Evolutionary conservation across 2,113 vertebrate species (phyloP), one percentile per base, ranked within the genome.

Genomic region (Xenus cinereus): DNA sequence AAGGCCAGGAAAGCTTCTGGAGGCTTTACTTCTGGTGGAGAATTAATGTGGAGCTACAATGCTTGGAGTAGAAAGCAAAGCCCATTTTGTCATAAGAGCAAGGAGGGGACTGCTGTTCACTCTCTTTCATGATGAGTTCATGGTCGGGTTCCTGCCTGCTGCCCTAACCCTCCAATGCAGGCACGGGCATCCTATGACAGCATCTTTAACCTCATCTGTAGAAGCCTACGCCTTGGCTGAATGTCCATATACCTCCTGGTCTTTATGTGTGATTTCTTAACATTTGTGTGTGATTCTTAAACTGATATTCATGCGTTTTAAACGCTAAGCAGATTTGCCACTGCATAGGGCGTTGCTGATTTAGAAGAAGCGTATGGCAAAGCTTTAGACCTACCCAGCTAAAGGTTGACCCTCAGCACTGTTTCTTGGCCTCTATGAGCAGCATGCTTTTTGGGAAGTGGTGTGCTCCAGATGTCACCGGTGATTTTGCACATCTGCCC

Each of bases 151-250:
- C 18, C 60, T 78, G 39, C 33, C 53, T 79, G 43, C 33, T 80
- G 33, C 3, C 1, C 33, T 39, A 51, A 4, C 18, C 6, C 46
- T 74, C 16, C 0, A 1, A 51, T 19, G 54, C 26, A 50, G 45
- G 7, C 9, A 54, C 1, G 4, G 30, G 16, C 53, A 28, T 53
- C 35, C 14, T 6, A 9, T 9, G 35, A 6, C 14, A 14, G 6
- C 7, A 21, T 28, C 59, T 73, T 76, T 19, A 84, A 56, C 32
- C 30, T 67, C 50, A 57, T 43, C 64, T 67, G 32, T 41, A 62
- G 60, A 74, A 84, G 54, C 32, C n/a, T 37, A 1, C 33, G 3
- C 6, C n/a, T 85, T 89, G 28, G 8, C 12, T 35, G 35, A 83
- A 66, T 10, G 12, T 24, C 19, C 72, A 0, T 4, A 6, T 41